A percentile compares a stretch with the other conserved stretches of the same genome.
Evolutionary conservation across 2,797 vertebrate genomes (phyloP).

Genomic region (Balearica regulorum): DNA sequence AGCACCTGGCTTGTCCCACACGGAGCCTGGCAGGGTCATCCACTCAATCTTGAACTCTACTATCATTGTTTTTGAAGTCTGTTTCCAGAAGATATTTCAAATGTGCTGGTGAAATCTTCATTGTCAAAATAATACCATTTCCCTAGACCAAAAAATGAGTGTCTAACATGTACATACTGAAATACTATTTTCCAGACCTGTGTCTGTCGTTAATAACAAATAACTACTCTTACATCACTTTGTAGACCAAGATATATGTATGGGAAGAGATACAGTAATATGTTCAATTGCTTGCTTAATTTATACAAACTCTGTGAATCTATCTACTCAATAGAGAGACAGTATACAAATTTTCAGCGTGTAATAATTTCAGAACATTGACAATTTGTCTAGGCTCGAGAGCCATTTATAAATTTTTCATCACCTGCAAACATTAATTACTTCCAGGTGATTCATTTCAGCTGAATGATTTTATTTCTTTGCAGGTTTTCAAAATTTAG

Average conservation of each 20-base stretch:
- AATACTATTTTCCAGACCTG: not conserved
- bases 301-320: not conserved
- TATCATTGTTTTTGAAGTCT: not conserved
- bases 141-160: not conserved
- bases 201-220: not conserved
- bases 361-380: not conserved
- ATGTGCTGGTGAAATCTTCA: not conserved
- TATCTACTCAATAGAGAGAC: not conserved
- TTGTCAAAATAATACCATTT: not conserved
- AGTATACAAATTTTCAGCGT: not conserved
- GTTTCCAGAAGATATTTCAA: not conserved
- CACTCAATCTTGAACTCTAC: not conserved
- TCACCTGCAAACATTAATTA: accelerated
- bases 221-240: not conserved
- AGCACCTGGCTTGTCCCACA: not conserved
- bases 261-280: not conserved
- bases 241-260: not conserved
- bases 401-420: not conserved
- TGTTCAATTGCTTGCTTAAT: not conserved
- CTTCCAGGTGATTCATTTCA: not conserved
- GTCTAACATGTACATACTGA: not conserved
- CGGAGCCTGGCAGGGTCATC: not conserved
- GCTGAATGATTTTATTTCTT: not conserved
- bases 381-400: not conserved
- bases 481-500: not conserved